Percentiles rank a stretch among this genome's conserved stretches.
Conservation (phyloP, 1,140 invertebrate genomes). For the Drosophila repleta region DNA sequence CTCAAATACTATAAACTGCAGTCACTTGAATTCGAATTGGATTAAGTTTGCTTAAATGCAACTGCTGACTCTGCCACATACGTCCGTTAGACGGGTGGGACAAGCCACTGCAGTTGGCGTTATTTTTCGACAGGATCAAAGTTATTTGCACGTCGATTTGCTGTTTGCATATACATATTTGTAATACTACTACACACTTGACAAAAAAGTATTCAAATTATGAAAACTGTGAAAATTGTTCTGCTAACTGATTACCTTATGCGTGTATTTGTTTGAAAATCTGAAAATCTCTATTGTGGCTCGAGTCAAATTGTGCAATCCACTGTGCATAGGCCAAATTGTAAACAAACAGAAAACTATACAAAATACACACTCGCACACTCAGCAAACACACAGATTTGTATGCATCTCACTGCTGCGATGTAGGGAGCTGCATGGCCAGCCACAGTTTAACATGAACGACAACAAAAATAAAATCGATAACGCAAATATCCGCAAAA, state of each 20-base stretch:
- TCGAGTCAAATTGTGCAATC: background rate
- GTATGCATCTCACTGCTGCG: slow-evolving; percentile 2
- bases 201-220: background rate
- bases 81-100: background rate
- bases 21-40: slow-evolving; percentile 67
- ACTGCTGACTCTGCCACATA: slow-evolving; percentile 7
- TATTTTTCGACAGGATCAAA: background rate
- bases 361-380: slow-evolving; percentile 40
- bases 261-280: slow-evolving; percentile 4
- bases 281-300: background rate
- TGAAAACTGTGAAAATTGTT: background rate
- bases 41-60: slow-evolving; percentile 31
- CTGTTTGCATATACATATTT: background rate
- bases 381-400: slow-evolving; percentile 8
- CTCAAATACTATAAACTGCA: slow-evolving; percentile 71
- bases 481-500: slow-evolving; percentile 51
- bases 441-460: slow-evolving; percentile 37
- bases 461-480: slow-evolving; percentile 46
- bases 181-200: background rate
- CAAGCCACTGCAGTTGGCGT: background rate
- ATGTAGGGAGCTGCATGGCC: slow-evolving; percentile 15
- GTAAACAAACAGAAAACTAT: slow-evolving; percentile 39
- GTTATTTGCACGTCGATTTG: background rate
- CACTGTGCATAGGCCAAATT: slow-evolving; percentile 36
- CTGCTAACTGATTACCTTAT: slow-evolving; percentile 4